Percentiles rank a stretch among this genome's conserved stretches.
These are phyloP conservation scores for Antitype chi DNA, from an alignment of 2,888 invertebrate species.

Conservation along the genomic window DNA sequence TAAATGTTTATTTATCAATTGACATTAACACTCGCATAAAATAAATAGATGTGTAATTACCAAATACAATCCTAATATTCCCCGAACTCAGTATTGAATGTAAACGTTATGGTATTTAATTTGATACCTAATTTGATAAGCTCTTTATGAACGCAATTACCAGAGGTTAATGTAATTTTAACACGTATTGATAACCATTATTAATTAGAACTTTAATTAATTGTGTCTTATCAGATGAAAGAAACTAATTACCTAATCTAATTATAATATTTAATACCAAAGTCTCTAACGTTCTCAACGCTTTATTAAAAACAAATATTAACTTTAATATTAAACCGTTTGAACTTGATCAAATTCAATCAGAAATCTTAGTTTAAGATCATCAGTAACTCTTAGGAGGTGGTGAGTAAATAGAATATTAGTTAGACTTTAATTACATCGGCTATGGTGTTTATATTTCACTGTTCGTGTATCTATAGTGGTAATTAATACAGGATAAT, in stretches of 20 bases:
- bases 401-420: conserved; percentile 18
- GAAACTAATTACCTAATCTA: conserved; percentile 33
- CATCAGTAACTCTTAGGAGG: not conserved
- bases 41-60: not conserved
- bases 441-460: conserved; percentile 7
- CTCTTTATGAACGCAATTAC: not conserved
- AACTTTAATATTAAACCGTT: conserved; percentile 32
- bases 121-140: not conserved
- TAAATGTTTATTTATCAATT: not conserved
- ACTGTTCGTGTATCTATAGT: not conserved
- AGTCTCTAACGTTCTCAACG: conserved; percentile 12
- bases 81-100: not conserved
- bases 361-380: conserved; percentile 19
- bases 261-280: conserved; percentile 31
- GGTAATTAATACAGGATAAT: too few species aligned
- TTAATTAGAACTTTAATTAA: conserved; percentile 36
- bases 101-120: conserved; percentile 1
- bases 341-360: conserved; percentile 32
- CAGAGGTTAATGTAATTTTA: conserved; percentile 17
- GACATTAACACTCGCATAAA: not conserved
- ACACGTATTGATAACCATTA: conserved; percentile 1
- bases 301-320: conserved; percentile 53
- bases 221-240: conserved; percentile 19
- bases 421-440: conserved; percentile 1
- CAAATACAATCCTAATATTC: not conserved